Base-by-base conservation (phyloP, 1,140 invertebrate genomes). In the Polypedilum pembai region DNA sequence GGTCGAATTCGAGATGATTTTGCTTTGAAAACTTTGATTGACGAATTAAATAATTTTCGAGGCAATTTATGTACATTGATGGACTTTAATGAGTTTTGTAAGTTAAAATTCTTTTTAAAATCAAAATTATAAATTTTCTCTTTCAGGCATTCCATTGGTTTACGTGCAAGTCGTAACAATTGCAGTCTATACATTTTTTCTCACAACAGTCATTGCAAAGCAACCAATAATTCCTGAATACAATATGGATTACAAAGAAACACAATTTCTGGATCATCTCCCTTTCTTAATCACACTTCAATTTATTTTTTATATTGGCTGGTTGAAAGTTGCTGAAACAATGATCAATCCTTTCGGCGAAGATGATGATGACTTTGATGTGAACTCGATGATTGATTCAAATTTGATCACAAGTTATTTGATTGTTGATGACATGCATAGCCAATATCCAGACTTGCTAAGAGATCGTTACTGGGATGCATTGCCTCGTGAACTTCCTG, bases 381-480 rank as follows among this genome's bases (percentile, higher is more conserved):
- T 85, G 3, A 95, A 94, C 79, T 95, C 93, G 92, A 88, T 95
- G 80, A 89, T 95, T 66, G 94, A 95, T 80, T 87, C 93, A 79
- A 93, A 94, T 85, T 83, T 94, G 41, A 90, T 93, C 83, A 91
- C 94, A 0, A 92, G 91, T 7, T 95, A 94, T 82, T 84, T 95
- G 77, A 95, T 95, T 76, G 94, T 95, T 17, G 94, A 95, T 81
- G 93, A 94, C 83, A 95, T 95, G 93, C 93, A 95, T 80, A 90
- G 94, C 80, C 91, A 94, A 78, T 92, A 95, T 85, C 93, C 93
- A 0, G 91, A 94, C 80, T 81, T 95, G 65, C 88, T 94, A 24
- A 88, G 87, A 74, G 93, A 95, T 85, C 91, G 93, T 78, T 95
- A 94, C 79, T 95, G 93, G 93, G 93, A 95, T 79, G 91, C 94